phyloP scores from a whole-genome alignment of 1,140 invertebrate species.

The Neodiprion pinetum region DNA sequence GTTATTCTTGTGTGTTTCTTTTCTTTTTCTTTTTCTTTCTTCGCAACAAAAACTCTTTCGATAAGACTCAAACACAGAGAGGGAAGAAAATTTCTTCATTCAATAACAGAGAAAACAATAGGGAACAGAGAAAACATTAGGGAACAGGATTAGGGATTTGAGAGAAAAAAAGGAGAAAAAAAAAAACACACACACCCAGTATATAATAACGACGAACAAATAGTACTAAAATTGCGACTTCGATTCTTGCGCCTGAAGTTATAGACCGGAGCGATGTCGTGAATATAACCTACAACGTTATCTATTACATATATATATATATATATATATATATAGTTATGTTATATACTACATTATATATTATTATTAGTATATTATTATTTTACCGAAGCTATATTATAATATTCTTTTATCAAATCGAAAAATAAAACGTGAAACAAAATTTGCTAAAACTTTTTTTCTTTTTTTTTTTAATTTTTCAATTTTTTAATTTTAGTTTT shows the following conservation, averaged over 20 bases:
- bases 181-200: no score
- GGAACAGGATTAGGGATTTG: no score
- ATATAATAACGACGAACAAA: no score
- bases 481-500: slow-evolving; percentile 20
- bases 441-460: slow-evolving; percentile 10
- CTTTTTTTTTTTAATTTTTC: slow-evolving; percentile 12
- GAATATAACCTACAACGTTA: no score
- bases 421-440: neutral
- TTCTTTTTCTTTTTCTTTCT: neutral
- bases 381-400: no score
- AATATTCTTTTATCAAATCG: neutral
- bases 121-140: no score
- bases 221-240: neutral
- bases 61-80: neutral
- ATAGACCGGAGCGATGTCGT: no score
- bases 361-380: neutral
- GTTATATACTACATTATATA: neutral
- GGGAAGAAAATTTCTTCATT: neutral
- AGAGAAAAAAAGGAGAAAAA: no score
- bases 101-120: neutral
- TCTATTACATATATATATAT: no score
- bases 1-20: no score
- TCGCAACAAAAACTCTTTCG: neutral
- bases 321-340: no score
- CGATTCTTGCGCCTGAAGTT: neutral